Conservation (phyloP, 2,888 invertebrate genomes). For the Adela reaumurella region DNA sequence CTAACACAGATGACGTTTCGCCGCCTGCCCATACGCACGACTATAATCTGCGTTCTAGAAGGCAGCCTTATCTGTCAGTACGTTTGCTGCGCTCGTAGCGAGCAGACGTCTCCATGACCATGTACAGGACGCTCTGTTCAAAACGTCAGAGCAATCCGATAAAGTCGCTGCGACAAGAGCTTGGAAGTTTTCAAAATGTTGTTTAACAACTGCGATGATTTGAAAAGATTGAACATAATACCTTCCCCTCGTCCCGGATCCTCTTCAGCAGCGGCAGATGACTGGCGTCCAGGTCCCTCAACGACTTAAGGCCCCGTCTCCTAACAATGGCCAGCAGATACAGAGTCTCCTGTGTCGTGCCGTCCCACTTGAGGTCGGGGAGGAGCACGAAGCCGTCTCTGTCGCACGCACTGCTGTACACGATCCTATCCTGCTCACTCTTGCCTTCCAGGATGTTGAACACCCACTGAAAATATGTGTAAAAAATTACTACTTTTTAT, state of each 20-base stretch:
- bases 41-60: no score
- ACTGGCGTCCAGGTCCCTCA: slow-evolving; percentile 74
- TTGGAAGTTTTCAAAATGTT: no score
- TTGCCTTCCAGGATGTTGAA: slow-evolving; percentile 93
- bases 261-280: slow-evolving; percentile 83
- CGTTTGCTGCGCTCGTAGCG: no score
- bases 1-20: no score
- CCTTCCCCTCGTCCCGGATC: slow-evolving; percentile 70
- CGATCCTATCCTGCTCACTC: slow-evolving; percentile 82
- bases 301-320: slow-evolving; percentile 69
- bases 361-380: slow-evolving; percentile 97
- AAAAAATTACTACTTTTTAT: not conserved
- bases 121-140: no score
- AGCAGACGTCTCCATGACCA: no score
- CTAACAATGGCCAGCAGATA: slow-evolving; percentile 82
- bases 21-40: no score
- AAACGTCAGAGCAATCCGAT: no score
- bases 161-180: no score
- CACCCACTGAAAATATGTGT: slow-evolving; percentile 82
- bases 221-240: slow-evolving; percentile 19
- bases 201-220: not conserved
- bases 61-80: no score
- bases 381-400: slow-evolving; percentile 81
- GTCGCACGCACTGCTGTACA: slow-evolving; percentile 65
- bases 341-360: slow-evolving; percentile 66